Evolutionary conservation across 2,888 invertebrate species (phyloP).

Genomic region (Lasiommata megera): DNA sequence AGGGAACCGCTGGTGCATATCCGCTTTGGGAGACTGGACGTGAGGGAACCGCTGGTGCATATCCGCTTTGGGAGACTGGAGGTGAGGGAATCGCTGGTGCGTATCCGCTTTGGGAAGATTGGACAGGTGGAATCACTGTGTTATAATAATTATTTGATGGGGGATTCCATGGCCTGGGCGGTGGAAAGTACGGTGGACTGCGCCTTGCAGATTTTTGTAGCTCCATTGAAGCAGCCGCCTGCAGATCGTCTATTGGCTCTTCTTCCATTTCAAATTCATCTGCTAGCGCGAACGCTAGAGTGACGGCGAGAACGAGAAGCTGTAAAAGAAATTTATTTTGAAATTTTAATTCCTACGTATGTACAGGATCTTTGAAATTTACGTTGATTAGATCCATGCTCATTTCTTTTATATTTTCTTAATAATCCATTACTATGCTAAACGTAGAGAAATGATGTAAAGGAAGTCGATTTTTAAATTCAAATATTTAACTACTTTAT

Average conservation of each 20-base stretch:
- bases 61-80: conserved; percentile 37
- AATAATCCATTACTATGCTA: no score
- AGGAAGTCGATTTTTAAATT: no score
- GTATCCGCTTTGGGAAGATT: conserved; percentile 21
- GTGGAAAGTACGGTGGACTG: conserved; percentile 41
- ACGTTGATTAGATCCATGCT: no score
- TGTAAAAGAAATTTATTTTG: conserved; percentile 42
- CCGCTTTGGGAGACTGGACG: conserved; percentile 4
- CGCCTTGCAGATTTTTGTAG: conserved; percentile 43
- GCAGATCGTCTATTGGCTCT: conserved; percentile 48
- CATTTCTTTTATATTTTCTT: no score
- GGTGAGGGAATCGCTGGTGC: background rate
- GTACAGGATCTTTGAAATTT: no score
- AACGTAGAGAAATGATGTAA: no score
- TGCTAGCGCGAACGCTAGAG: conserved; percentile 59
- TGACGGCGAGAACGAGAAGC: conserved; percentile 52
- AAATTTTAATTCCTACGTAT: background rate
- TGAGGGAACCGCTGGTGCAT: conserved; percentile 9
- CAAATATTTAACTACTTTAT: background rate
- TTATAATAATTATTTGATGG: conserved; percentile 8
- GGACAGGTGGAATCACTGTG: background rate
- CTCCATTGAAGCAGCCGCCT: conserved; percentile 53
- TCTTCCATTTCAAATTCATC: conserved; percentile 45
- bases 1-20: conserved; percentile 8
- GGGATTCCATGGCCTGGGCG: conserved; percentile 35